Evolutionary conservation across 1,140 invertebrate species (phyloP).

Genomic region (Copidosoma floridanum): DNA sequence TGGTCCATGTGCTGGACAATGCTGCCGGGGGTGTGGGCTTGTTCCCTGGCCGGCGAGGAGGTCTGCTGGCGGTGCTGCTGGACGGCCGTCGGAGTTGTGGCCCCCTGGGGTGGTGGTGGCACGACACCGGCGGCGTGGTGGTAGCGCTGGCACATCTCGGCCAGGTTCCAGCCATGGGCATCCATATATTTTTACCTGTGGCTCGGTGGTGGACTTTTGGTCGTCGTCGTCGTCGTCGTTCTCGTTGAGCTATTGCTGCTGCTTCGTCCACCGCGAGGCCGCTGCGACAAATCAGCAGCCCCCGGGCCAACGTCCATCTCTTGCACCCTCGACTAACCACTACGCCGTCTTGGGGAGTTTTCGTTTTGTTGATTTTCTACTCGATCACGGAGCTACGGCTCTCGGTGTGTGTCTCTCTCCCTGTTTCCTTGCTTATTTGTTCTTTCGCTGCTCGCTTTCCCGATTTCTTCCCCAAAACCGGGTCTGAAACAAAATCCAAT

Average conservation of each 20-base stretch:
- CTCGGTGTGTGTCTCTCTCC: no score
- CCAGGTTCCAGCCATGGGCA: conserved; percentile 59
- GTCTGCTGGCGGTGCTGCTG: conserved; percentile 36
- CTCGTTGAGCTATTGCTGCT: conserved; percentile 16
- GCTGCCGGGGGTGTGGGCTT: conserved; percentile 29
- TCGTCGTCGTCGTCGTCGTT: conserved; percentile 37
- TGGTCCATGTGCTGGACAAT: conserved; percentile 53
- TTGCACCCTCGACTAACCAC: background rate
- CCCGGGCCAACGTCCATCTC: conserved; percentile 15
- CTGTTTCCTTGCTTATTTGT: no score
- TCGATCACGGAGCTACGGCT: no score
- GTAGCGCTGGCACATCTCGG: conserved; percentile 58
- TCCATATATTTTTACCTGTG: conserved; percentile 59
- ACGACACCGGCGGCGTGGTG: conserved; percentile 47
- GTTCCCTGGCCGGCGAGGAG: conserved; percentile 51
- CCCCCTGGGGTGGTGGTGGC: conserved; percentile 34
- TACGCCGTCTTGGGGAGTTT: no score
- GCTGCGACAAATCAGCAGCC: conserved; percentile 9
- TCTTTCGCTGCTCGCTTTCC: no score
- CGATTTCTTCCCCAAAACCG: no score
- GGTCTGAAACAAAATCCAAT: no score
- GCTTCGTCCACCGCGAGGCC: background rate
- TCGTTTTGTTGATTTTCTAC: no score
- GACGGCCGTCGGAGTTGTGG: conserved; percentile 23
- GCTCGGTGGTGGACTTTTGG: conserved; percentile 34